Evolutionary conservation across 2,888 invertebrate genomes (phyloP), one percentile per base, ranked within the genome.

Genomic region (Aleiodes testaceus): DNA sequence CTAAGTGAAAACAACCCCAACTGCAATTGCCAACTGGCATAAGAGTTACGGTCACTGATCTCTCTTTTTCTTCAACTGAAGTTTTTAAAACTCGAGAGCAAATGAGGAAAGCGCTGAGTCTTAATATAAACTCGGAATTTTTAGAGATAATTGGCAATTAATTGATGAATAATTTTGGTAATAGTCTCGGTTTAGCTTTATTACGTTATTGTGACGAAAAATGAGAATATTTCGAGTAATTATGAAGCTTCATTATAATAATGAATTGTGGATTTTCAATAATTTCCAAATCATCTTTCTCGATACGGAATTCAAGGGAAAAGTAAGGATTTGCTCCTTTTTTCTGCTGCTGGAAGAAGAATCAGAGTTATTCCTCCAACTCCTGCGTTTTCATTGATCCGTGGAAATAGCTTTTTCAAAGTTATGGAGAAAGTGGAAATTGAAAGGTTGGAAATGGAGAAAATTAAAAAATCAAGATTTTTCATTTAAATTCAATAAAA

Each of bases 401-500:
- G 52, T 52, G 52, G 22, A 26, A 52, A 52, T 12, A 22, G 22
- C 20, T 52, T 52, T 52, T 22, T 12, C 12, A 18, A 9, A 12
- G 52, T 11, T 7, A 22, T 7, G 22, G 2, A 18, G 50, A 18
- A 16, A 20, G 22, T 12, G 11, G 22, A 20, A 52, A 52, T 52
- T 52, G 50, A 18, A 50, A 50, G 11, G 12, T 50, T 20, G 50
- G 26, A 26, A 26, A 26, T 26, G 26, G 26, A n/a, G n/a, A 26
- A 26, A 26, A 26, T 26, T 26, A 50, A 50, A 50, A 50, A 50
- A 18, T 61, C 22, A 61, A 59, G 64, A 30, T 52, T 18, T 36
- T 50, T 50, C 18, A 20, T 14, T 42, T 22, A 42, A 18, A 67
- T 52, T 53, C 61, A n/a, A 53, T 50, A 72, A 59, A 64, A 52